Base-by-base conservation (phyloP, 2,888 invertebrate genomes). In the Drosophila mayaguana region DNA sequence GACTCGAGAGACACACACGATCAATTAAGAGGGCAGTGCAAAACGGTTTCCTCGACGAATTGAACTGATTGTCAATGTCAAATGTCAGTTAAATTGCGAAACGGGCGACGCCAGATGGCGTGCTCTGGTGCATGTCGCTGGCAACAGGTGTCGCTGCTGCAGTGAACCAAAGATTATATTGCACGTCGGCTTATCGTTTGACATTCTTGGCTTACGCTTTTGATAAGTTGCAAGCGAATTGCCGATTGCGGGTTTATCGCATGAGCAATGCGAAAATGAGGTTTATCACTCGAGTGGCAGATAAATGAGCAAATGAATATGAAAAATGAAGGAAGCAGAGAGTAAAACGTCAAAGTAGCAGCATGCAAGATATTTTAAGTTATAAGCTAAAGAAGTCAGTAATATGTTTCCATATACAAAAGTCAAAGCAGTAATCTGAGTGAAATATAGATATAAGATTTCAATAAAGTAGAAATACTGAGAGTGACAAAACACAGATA, bases 21-120 rank as follows among this genome's bases (percentile, higher is more conserved):
- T 57, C 87, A 84, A 84, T 88, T 88, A 84, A 83, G 71, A 74
- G 65, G 74, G 73, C 72, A 80, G 79, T 86, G 88, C 83, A 77
- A 75, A 72, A 48, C 67, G 76, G 78, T 86, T 83, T 81, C 71
- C 78, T 75, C 60, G 61, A 60, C 78, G 50, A 83, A 78, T 80
- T 75, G 70, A 80, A 83, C 78, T 78, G 83, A 81, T 83, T 81
- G 81, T 67, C 81, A 81, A 81, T 83, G 83, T 81, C 81, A 81
- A 63, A 67, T 75, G 80, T 36, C 71, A 75, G 50, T 56, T 56
- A 42, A 5, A 40, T n/a, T 22, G 34, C 34, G 20, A 38, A n/a
- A 12, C n/a, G 56, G 14, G 7, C 43, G 43, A 48, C 22, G 36
- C 59, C 43, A 63, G 42, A 54, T 63, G 56, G 72, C 46, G 66